Percentiles rank a stretch among this genome's conserved stretches.
Evolutionary conservation across 2,113 vertebrate genomes (phyloP).

Genomic region (Thalassoma bifasciatum): DNA sequence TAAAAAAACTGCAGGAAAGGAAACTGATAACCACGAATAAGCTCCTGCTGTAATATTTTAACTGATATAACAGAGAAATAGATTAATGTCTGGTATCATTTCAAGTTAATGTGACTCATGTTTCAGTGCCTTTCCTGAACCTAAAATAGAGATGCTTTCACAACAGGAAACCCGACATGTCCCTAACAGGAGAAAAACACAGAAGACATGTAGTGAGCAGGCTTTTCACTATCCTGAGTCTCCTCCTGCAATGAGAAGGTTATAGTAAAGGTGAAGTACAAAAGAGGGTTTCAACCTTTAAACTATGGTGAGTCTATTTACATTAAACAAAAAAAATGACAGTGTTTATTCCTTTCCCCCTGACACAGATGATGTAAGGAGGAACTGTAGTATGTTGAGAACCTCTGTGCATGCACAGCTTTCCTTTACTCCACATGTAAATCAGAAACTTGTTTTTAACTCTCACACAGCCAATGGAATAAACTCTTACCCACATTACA

Average conservation of each 20-base stretch:
- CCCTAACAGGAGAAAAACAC: slow-evolving; percentile 42
- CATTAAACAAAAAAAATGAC: too few relatives aligned
- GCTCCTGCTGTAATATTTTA: slow-evolving; percentile 54
- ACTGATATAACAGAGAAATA: slow-evolving; percentile 44
- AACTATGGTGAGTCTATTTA: too few relatives aligned
- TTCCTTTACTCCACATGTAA: too few relatives aligned
- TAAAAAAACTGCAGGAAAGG: too few relatives aligned
- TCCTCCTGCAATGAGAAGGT: background rate
- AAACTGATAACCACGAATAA: background rate
- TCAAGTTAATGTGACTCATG: too few relatives aligned
- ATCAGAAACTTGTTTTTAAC: too few relatives aligned
- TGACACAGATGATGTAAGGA: too few relatives aligned
- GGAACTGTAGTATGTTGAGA: too few relatives aligned
- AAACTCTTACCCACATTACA: too few relatives aligned
- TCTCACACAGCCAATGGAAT: too few relatives aligned
- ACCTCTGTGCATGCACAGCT: too few relatives aligned
- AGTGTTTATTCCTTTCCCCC: too few relatives aligned
- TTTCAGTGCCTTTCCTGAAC: slow-evolving; percentile 38
- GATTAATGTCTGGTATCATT: slow-evolving; percentile 17
- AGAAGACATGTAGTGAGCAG: slow-evolving; percentile 42
- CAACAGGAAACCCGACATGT: slow-evolving; percentile 42
- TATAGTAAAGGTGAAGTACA: background rate
- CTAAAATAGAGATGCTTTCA: slow-evolving; percentile 32
- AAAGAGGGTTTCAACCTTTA: background rate
- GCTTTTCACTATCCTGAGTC: slow-evolving; percentile 20